Percentiles rank a stretch among this genome's conserved stretches.
Conservation (phyloP, 2,797 vertebrate species). For the Acropternis orthonyx region DNA sequence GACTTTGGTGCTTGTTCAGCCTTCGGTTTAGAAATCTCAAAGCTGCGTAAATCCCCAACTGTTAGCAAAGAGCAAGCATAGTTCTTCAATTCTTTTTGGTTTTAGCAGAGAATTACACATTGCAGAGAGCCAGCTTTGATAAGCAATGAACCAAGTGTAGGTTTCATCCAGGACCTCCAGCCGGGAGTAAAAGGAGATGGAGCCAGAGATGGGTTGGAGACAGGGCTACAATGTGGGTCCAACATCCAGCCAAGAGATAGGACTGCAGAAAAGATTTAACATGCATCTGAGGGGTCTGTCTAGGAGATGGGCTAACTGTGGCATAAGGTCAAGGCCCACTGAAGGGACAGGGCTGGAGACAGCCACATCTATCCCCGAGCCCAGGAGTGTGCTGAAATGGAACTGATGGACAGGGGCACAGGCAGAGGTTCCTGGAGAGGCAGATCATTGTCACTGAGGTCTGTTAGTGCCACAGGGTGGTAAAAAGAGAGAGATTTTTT, state of each 20-base stretch:
- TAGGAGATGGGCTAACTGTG: background rate
- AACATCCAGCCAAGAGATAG: background rate
- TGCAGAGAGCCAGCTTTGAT: background rate
- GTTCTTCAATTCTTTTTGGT: background rate
- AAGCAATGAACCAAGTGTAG: background rate
- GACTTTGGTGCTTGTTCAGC: background rate
- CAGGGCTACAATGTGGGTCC: background rate
- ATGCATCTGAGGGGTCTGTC: background rate
- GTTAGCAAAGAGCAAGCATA: background rate
- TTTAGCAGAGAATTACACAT: background rate
- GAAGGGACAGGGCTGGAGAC: background rate
- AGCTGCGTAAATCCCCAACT: background rate
- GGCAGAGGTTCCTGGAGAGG: background rate
- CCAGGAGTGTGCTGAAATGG: background rate
- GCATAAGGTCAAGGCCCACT: background rate
- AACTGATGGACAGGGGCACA: background rate
- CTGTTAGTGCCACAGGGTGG: background rate
- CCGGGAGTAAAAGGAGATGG: background rate
- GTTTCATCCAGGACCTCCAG: background rate
- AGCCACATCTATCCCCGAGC: background rate
- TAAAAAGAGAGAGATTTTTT: background rate
- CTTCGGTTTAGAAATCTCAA: background rate
- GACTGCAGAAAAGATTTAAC: background rate
- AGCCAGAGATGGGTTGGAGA: background rate
- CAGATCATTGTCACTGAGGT: background rate